Percentiles rank a stretch among this genome's conserved stretches.
Evolutionary conservation across 2,888 invertebrate genomes (phyloP).

Genomic region (Aquatica leii): DNA sequence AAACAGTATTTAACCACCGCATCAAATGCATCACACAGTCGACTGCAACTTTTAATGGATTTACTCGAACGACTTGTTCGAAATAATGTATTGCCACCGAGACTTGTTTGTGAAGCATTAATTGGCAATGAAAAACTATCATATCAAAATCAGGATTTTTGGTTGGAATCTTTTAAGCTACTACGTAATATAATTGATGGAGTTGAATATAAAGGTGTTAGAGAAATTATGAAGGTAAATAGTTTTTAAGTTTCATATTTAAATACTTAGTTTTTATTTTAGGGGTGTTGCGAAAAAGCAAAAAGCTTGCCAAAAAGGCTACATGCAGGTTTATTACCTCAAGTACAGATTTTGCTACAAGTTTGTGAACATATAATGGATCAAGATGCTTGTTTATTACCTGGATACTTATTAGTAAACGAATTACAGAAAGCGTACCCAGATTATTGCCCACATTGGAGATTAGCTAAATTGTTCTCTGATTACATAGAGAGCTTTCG

Average conservation of each 20-base stretch:
- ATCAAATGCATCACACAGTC: conserved; percentile 75
- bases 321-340: conserved; percentile 82
- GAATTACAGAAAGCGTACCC: conserved; percentile 91
- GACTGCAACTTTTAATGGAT: conserved; percentile 77
- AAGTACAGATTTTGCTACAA: conserved; percentile 80
- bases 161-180: conserved; percentile 87
- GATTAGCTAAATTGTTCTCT: conserved; percentile 84
- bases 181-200: conserved; percentile 86
- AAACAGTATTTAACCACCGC: conserved; percentile 78
- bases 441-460: conserved; percentile 93
- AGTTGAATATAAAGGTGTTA: conserved; percentile 94
- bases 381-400: conserved; percentile 88
- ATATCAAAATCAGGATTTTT: conserved; percentile 83
- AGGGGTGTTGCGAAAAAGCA: conserved; percentile 89
- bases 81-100: conserved; percentile 76
- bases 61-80: conserved; percentile 80
- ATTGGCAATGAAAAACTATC: conserved; percentile 84
- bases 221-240: conserved; percentile 88
- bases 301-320: conserved; percentile 80
- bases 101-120: conserved; percentile 87
- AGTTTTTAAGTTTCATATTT: conserved; percentile 9
- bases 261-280: conserved; percentile 6
- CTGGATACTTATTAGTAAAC: conserved; percentile 94
- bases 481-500: conserved; percentile 93
- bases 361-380: conserved; percentile 91